Evolutionary conservation across 2,888 invertebrate species (phyloP), one percentile per base, ranked within the genome.

Genomic region (Pterostichus madidus): DNA sequence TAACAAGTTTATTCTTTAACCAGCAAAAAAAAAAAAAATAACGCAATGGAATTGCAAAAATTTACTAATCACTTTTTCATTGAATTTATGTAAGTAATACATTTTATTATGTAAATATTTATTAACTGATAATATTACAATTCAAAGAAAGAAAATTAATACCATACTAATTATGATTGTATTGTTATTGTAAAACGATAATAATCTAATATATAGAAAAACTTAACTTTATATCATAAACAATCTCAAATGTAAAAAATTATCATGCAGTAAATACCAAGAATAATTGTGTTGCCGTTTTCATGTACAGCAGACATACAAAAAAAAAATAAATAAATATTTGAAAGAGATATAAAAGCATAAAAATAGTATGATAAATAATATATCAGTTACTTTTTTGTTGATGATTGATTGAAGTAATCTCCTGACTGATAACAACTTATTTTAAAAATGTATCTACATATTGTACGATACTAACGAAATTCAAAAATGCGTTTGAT

Each of bases 221-320:
- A 53, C 13, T 17, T 53, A 53, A 53, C n/a, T 53, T 56, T 56
- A 24, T 24, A 24, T 2, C 24, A 24, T 24, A 39, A 35, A 39
- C 39, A 59, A 59, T 31, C 11, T 31, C 13, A 59, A 59, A 31
- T 59, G 31, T 59, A 10, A 0, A 24, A 59, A 11, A 24, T 59
- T 31, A 31, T 31, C 31, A 31, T 24, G 24, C 24, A 24, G 24
- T 24, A n/a, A n/a, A 15, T 59, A 15, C 59, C 59, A 59, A 59
- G 59, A 59, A 59, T 31, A 31, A 59, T 5, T 59, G 11, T 11
- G 31, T 59, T 59, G 59, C 31, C 59, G 1, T 11, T 59, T 59
- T 53, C 53, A 13, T 49, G 11, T 24, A 24, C 3, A n/a, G 10
- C 49, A 49, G 13, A 49, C 49, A 11, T 1, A 17, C 11, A 59